Evolutionary conservation across 1,140 invertebrate species (phyloP).

Genomic region (Asbolus verrucosus): DNA sequence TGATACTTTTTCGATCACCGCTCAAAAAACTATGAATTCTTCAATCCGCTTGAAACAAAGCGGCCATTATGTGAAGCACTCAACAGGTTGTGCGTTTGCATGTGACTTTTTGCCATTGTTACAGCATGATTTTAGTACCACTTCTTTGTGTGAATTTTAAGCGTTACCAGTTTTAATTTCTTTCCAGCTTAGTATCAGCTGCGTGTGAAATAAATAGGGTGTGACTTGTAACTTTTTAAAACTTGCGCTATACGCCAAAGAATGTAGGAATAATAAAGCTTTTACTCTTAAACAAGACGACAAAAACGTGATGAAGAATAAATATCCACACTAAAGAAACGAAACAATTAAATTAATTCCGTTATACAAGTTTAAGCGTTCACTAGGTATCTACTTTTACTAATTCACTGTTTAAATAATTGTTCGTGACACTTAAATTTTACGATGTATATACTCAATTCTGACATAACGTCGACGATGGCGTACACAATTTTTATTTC

Average conservation of each 20-base stretch:
- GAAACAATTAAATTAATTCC: slow-evolving; percentile 27
- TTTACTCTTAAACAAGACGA: slow-evolving; percentile 24
- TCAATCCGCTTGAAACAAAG: too few species aligned
- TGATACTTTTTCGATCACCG: too few species aligned
- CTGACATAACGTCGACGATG: too few species aligned
- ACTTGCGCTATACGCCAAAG: slow-evolving; percentile 30
- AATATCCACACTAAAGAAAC: slow-evolving; percentile 17
- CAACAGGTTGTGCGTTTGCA: too few species aligned
- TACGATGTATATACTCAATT: neutral
- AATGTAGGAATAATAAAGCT: slow-evolving; percentile 39
- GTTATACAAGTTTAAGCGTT: slow-evolving; percentile 19
- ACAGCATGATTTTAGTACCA: neutral
- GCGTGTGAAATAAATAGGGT: slow-evolving; percentile 39
- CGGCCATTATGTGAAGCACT: too few species aligned
- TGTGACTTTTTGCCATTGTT: too few species aligned
- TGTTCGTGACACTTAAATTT: neutral
- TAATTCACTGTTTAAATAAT: slow-evolving; percentile 3
- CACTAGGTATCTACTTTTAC: slow-evolving; percentile 18
- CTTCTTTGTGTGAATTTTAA: slow-evolving; percentile 4
- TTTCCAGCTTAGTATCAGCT: slow-evolving; percentile 13
- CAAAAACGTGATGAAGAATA: slow-evolving; percentile 31
- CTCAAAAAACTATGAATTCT: too few species aligned
- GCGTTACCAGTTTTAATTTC: slow-evolving; percentile 4
- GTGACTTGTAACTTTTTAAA: slow-evolving; percentile 42
- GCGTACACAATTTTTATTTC: too few species aligned